These are phyloP conservation scores for human (Homo sapiens) DNA, from an alignment of 2,113 vertebrate genomes.

Conservation along the genomic window GRCh38 chr9:124388001-124388500, in stretches of 20 bases:
- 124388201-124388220: not conserved
- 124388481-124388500: not conserved
- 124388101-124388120: not conserved
- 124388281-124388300: not conserved
- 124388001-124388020: not conserved
- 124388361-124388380: not conserved
- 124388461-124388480: not conserved
- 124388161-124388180: not conserved
- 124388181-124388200: constrained; percentile 21
- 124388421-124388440: not conserved
- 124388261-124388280: not conserved
- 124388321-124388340: not conserved
- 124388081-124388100: not conserved
- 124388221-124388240: not conserved
- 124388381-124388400: not conserved
- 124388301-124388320: not conserved
- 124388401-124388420: not conserved
- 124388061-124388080: not conserved
- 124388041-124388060: not conserved
- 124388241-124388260: not conserved
- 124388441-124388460: not conserved
- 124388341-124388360: not conserved
- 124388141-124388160: constrained; percentile 5
- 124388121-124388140: not conserved
- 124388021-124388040: not conserved